A percentile compares a stretch with the other conserved stretches of the same genome.
phyloP scores from a whole-genome alignment of 2,797 vertebrate species.

The Acrossocheilus wenchowensis region DNA sequence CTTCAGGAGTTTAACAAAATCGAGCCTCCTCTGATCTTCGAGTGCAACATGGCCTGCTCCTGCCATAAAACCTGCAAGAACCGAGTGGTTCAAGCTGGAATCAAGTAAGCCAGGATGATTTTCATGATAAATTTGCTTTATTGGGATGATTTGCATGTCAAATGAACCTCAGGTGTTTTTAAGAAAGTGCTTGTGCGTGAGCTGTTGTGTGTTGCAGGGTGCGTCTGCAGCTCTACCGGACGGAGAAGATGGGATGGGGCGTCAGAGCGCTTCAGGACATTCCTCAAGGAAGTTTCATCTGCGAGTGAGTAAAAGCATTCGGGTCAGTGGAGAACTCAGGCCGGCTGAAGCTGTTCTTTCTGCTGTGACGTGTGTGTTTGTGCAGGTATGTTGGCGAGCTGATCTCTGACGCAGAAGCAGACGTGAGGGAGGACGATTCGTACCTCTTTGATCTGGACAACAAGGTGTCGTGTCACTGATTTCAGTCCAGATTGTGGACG shows the following conservation, averaged over 20 bases:
- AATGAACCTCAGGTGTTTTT: not conserved
- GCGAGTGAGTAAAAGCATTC: slow-evolving; percentile 79
- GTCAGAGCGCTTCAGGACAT: slow-evolving; percentile 91
- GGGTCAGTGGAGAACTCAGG: too few species aligned
- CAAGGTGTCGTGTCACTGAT: slow-evolving; percentile 76
- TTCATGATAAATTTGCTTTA: not conserved
- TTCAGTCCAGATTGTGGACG: not conserved
- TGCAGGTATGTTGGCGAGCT: slow-evolving; percentile 91
- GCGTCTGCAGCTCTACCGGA: slow-evolving; percentile 90
- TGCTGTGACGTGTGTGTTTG: slow-evolving; percentile 12
- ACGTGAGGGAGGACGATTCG: slow-evolving; percentile 91
- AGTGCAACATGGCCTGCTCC: slow-evolving; percentile 92
- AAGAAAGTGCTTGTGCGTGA: not conserved
- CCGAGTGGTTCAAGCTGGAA: slow-evolving; percentile 90
- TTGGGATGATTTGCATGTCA: not conserved
- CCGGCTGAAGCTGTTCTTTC: not conserved
- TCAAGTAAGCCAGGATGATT: slow-evolving; percentile 79
- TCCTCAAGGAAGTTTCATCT: slow-evolving; percentile 92
- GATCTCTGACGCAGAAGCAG: slow-evolving; percentile 92
- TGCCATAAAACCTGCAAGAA: slow-evolving; percentile 93
- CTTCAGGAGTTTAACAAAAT: slow-evolving; percentile 96
- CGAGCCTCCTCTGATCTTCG: slow-evolving; percentile 92
- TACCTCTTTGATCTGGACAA: slow-evolving; percentile 94
- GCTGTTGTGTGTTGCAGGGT: slow-evolving; percentile 75
- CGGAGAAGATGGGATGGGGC: slow-evolving; percentile 95